Evolutionary conservation across 2,888 invertebrate genomes (phyloP), one percentile per base, ranked within the genome.

Genomic region (Atethmia centrago): DNA sequence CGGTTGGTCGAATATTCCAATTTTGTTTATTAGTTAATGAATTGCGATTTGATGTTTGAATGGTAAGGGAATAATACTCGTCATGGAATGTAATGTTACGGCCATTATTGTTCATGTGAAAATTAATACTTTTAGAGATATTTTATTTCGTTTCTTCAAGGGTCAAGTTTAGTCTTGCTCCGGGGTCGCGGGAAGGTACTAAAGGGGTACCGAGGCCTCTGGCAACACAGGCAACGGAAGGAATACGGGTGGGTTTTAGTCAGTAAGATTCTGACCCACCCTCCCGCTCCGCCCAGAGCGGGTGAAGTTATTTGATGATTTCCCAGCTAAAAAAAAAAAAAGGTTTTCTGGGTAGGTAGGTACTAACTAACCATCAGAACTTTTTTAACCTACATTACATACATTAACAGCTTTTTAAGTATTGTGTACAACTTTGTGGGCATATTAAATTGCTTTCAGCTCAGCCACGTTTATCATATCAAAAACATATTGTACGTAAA

Each of bases 401-500:
- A 55, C 21, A 5, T 53, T 62, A 59, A 80, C 21, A 49, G 25
- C 45, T 61, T 80, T 66, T 80, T 53, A 74, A 67, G 45, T 42
- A 58, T 42, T 56, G 21, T 14, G 8, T 56, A 63, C 12, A 69
- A 65, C 31, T 51, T 61, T 61, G 12, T 28, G 28, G 36, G 21
- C 42, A 31, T 40, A 64, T 66, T 28, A 63, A 75, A 75, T 77
- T 59, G 53, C 42, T 75, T 62, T 66, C 16, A 56, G 49, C 62
- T 51, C 59, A 62, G n/a, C 49, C 51, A 63, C 61, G 76, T 78
- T 78, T 62, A 66, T 76, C 74, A 66, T 73, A 72, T 66, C 61
- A 79, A 78, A 85, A 78, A 80, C 70, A 71, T 75, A 77, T 84
- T 73, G 53, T 70, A 58, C 45, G 66, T 81, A 75, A 75, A 69